Evolutionary conservation across 2,113 vertebrate genomes (phyloP).

Genomic region (Engystomops pustulosus): DNA sequence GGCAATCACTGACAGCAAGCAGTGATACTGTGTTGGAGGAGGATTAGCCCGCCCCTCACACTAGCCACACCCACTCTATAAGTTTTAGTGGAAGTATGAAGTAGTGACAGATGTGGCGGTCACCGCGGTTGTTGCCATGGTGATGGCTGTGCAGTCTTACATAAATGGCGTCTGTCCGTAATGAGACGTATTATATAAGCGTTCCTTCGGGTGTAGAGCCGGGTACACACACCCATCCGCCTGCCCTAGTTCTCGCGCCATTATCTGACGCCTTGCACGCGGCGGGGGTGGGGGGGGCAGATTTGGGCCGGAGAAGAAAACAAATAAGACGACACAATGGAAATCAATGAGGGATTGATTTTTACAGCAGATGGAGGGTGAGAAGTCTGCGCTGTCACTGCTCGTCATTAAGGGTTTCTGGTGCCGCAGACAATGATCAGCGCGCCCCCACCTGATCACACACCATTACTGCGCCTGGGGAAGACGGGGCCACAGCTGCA

Average conservation of each 20-base stretch:
- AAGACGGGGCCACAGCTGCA: no score
- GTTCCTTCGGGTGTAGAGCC: neutral
- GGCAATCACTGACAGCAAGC: no score
- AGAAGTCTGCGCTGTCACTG: constrained; percentile 13
- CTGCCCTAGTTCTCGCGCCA: neutral
- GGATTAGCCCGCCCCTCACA: no score
- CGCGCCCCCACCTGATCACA: no score
- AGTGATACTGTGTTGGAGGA: no score
- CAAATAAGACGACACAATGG: constrained; percentile 37
- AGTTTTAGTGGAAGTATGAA: no score
- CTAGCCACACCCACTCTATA: no score
- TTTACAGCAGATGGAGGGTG: constrained; percentile 35
- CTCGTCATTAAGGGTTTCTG: constrained; percentile 15
- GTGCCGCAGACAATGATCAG: neutral
- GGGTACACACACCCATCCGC: neutral
- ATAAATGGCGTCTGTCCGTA: constrained; percentile 29
- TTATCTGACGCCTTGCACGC: neutral
- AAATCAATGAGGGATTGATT: constrained; percentile 47
- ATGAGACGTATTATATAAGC: constrained; percentile 12
- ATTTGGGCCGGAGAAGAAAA: constrained; percentile 27
- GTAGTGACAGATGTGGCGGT: no score
- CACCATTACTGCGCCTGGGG: no score
- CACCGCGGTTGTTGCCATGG: no score
- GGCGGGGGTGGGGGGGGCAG: neutral
- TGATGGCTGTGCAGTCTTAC: no score